These are phyloP conservation scores for Glaucomys volans DNA, from an alignment of 2,113 vertebrate species.

Conservation along the genomic window DNA sequence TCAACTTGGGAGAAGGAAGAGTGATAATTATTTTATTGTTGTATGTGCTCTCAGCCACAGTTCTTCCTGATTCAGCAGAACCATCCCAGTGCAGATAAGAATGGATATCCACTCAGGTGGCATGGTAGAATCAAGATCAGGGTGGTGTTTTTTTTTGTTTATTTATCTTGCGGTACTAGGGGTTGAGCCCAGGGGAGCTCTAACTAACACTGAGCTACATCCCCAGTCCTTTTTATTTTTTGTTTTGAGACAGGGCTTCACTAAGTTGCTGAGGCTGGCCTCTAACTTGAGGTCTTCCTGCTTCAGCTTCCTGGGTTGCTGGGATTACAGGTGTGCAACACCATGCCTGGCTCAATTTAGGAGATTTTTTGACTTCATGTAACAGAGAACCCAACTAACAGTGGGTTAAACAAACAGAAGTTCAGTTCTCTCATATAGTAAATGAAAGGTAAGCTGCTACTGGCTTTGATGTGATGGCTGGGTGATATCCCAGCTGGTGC, in stretches of 20 bases:
- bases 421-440: not conserved
- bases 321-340: not conserved
- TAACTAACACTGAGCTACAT: not conserved
- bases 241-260: not conserved
- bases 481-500: no score
- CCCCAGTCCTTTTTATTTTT: not conserved
- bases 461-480: not conserved
- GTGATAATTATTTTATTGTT: not conserved
- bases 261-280: not conserved
- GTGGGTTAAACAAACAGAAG: not conserved
- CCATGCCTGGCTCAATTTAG: not conserved
- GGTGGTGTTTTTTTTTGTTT: no score
- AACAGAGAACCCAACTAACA: not conserved
- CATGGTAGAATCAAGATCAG: not conserved
- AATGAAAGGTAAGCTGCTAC: not conserved
- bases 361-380: not conserved
- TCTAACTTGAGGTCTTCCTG: not conserved
- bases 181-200: not conserved
- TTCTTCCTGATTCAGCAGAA: not conserved
- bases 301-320: not conserved
- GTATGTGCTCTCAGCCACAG: not conserved
- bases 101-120: not conserved
- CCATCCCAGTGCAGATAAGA: not conserved
- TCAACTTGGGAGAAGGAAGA: not conserved
- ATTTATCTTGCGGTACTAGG: not conserved